phyloP scores from a whole-genome alignment of 2,888 invertebrate genomes.

The Rhynchonema sp. region DNA sequence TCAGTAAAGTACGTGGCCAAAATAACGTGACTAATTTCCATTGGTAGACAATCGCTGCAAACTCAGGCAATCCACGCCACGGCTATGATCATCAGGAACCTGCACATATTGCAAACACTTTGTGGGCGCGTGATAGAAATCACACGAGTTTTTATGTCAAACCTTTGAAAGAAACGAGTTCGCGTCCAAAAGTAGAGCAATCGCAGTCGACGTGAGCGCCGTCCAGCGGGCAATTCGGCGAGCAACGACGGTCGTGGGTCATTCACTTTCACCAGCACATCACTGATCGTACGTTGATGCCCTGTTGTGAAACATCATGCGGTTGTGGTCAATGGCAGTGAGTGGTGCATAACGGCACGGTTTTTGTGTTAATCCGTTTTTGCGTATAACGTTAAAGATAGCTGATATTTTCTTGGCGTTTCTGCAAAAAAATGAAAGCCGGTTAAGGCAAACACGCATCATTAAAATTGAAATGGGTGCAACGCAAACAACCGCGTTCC shows the following conservation, averaged over 20 bases:
- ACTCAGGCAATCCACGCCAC: constrained; percentile 81
- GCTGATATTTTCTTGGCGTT: too few relatives aligned
- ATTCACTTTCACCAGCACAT: not conserved
- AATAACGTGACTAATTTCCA: constrained; percentile 29
- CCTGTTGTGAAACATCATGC: constrained; percentile 8
- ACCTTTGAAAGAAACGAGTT: constrained; percentile 74
- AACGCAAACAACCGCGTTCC: too few relatives aligned
- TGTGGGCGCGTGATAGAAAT: too few relatives aligned
- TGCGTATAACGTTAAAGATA: too few relatives aligned
- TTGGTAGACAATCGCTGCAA: constrained; percentile 70
- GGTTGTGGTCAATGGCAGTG: too few relatives aligned
- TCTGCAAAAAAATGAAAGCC: too few relatives aligned
- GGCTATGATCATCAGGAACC: constrained; percentile 52
- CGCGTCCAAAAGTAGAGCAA: constrained; percentile 82
- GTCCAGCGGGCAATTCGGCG: constrained; percentile 35
- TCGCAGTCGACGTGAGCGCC: constrained; percentile 49
- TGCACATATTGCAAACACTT: too few relatives aligned
- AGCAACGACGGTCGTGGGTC: not conserved
- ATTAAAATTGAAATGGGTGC: too few relatives aligned
- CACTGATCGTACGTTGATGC: constrained; percentile 18
- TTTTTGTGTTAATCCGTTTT: too few relatives aligned
- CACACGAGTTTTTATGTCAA: too few relatives aligned
- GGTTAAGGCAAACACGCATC: too few relatives aligned
- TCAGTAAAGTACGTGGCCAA: not conserved
- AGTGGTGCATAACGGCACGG: too few relatives aligned